Percentiles rank a stretch among this genome's conserved stretches.
These are phyloP conservation scores for Otis tarda DNA, from an alignment of 2,113 vertebrate species.

Conservation along the genomic window DNA sequence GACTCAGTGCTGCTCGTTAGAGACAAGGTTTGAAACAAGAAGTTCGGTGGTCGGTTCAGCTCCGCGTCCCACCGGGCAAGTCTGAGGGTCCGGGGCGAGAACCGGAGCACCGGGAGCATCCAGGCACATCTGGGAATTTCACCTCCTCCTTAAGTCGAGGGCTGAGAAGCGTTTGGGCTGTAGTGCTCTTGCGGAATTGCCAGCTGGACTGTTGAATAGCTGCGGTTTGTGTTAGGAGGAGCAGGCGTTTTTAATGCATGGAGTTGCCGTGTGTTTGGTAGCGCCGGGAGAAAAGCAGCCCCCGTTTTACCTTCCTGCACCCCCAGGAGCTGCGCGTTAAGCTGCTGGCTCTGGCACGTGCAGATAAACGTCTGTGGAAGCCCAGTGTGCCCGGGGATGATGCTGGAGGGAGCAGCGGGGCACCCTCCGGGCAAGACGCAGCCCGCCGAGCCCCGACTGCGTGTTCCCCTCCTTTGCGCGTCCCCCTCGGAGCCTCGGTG, in stretches of 20 bases:
- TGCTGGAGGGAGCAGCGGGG: background rate
- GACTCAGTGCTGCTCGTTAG: background rate
- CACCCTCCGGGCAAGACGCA: background rate
- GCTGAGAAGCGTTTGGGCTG: background rate
- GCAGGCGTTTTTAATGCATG: slow-evolving; percentile 12
- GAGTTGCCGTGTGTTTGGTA: background rate
- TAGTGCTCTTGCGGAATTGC: slow-evolving; percentile 17
- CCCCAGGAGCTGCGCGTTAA: rapidly evolving
- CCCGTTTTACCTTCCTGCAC: background rate
- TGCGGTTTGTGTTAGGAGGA: slow-evolving; percentile 23
- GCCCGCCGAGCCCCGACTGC: background rate
- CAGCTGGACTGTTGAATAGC: slow-evolving; percentile 56
- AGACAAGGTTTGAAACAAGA: background rate
- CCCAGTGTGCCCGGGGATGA: background rate
- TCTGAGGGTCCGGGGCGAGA: background rate
- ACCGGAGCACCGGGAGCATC: background rate
- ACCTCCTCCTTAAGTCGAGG: background rate
- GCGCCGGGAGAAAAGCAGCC: background rate
- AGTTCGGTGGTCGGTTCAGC: background rate
- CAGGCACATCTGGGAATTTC: background rate
- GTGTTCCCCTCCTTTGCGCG: rapidly evolving
- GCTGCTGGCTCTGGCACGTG: background rate
- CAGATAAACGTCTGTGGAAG: background rate
- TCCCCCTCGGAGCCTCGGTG: background rate
- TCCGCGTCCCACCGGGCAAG: background rate